Evolutionary conservation across 2,113 vertebrate species (phyloP).

Genomic region (Columba janthina): DNA sequence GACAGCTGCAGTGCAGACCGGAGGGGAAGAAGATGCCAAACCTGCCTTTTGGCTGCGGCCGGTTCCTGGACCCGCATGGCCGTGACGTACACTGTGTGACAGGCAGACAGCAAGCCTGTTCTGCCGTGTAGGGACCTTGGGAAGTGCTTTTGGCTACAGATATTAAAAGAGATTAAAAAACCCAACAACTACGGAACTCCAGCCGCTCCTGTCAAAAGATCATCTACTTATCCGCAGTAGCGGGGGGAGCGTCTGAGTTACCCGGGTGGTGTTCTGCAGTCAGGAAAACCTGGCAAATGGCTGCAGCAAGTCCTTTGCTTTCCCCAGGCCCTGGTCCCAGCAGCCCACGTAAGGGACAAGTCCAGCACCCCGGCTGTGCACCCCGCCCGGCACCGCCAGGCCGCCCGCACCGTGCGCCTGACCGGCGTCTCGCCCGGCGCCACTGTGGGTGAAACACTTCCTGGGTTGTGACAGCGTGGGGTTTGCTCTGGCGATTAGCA

Average conservation of each 20-base stretch:
- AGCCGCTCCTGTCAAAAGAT: not conserved
- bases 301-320: not conserved
- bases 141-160: not conserved
- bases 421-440: too few relatives aligned
- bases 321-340: fast-evolving
- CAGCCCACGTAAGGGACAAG: not conserved
- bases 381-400: not conserved
- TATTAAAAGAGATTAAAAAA: not conserved
- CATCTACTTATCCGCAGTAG: not conserved
- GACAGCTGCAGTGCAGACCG: not conserved
- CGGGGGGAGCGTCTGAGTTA: fast-evolving
- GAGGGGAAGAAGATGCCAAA: too few relatives aligned
- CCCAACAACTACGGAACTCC: not conserved
- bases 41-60: too few relatives aligned
- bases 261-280: fast-evolving
- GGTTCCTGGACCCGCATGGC: too few relatives aligned
- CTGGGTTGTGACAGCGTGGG: fast-evolving
- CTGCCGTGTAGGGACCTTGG: not conserved
- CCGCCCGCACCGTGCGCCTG: fast-evolving
- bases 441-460: not conserved
- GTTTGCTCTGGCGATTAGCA: too few relatives aligned
- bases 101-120: not conserved
- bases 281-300: not conserved
- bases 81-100: fast-evolving
- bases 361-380: fast-evolving